Evolutionary conservation across 2,113 vertebrate species (phyloP).

Genomic region (Scalopus aquaticus): DNA sequence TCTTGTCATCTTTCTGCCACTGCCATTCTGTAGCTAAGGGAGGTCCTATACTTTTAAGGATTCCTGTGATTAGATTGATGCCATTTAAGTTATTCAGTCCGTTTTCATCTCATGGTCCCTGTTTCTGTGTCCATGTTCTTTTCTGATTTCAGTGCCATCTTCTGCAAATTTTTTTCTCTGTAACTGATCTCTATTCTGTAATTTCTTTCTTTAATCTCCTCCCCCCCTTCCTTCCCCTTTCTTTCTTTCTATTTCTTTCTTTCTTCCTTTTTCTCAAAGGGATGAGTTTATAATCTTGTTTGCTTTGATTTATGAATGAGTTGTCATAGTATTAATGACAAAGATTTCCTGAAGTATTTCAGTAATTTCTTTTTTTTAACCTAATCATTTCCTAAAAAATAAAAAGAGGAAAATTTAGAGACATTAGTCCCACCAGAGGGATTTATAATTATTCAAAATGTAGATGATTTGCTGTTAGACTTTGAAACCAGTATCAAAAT

Average conservation of each 20-base stretch:
- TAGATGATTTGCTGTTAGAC: neutral
- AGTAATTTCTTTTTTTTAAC: neutral
- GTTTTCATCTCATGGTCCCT: neutral
- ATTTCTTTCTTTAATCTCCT: neutral
- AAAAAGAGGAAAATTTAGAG: neutral
- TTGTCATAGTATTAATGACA: neutral
- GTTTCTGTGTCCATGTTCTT: no score
- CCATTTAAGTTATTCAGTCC: neutral
- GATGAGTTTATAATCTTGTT: neutral
- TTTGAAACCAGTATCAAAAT: neutral
- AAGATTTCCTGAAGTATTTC: neutral
- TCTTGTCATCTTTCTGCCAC: neutral
- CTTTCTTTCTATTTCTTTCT: accelerated
- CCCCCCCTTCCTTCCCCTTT: neutral
- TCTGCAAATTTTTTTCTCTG: neutral
- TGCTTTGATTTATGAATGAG: neutral
- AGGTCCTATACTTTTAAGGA: neutral
- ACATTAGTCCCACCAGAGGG: neutral
- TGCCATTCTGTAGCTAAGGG: neutral
- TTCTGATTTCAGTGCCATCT: neutral
- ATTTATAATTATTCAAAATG: neutral
- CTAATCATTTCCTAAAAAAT: neutral
- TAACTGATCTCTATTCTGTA: neutral
- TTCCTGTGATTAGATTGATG: neutral
- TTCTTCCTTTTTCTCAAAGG: neutral